phyloP scores from a whole-genome alignment of 2,113 vertebrate species.

The Notothenia rossii region DNA sequence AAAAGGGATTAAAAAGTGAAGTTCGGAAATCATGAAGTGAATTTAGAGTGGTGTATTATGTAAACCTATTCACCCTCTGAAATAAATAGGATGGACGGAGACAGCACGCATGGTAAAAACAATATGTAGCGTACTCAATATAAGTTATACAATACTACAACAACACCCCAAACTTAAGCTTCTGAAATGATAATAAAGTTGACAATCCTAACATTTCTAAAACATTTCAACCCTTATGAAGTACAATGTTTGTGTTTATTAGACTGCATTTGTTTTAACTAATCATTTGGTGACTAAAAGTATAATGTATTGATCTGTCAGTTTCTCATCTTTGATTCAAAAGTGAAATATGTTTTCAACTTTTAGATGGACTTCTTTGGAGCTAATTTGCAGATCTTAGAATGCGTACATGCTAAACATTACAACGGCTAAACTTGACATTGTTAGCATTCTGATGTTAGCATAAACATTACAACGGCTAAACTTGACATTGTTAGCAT shows the following conservation, averaged over 20 bases:
- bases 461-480: too few species aligned
- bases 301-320: neutral
- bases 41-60: neutral
- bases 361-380: neutral
- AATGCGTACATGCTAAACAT: too few species aligned
- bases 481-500: neutral
- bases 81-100: neutral
- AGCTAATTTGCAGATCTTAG: neutral
- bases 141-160: neutral
- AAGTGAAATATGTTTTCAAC: neutral
- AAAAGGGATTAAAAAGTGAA: neutral
- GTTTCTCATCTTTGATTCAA: neutral
- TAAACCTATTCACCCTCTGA: neutral
- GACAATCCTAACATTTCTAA: neutral
- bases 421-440: too few species aligned
- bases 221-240: neutral
- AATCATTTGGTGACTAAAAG: neutral
- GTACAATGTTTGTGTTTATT: too few species aligned
- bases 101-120: neutral
- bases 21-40: neutral
- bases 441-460: too few species aligned
- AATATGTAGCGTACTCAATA: conserved; percentile 13
- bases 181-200: neutral
- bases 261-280: too few species aligned
- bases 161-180: neutral